Base-by-base conservation (phyloP, 2,888 invertebrate species). In the Tetramorium bicarinatum region DNA sequence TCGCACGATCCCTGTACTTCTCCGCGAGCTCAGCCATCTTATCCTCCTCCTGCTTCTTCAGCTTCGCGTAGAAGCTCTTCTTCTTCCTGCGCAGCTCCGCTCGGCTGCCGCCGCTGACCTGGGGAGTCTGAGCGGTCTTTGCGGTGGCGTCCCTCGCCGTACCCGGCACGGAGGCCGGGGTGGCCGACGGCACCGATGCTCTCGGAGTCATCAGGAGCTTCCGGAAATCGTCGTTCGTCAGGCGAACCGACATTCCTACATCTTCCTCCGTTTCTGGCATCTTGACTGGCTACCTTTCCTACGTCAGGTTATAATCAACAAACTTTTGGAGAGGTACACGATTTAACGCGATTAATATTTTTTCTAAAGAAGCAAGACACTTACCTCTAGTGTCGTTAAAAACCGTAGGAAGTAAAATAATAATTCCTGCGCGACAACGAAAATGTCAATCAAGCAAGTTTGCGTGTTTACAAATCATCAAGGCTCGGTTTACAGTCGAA, bases 181-280 rank as follows among this genome's bases (percentile, higher is more conserved):
- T 95, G 2, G 95, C 88, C 29, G 96, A 95, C 9, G 96, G 95
- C 0, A 97, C 96, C 0, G 97, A 97, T 8, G 97, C 96, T 85
- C 99, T 96, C 0, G 99, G 99, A 0, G 99, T 99, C 97, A 99
- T 99, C 89, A 99, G 95, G 75, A 99, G 95, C 94, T 99, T 99
- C 80, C 99, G 97, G 94, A 99, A 99, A 95, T 99, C 99, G 94
- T 99, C 99, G 96, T 99, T 99, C 11, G 99, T 99, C 79, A 99
- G 96, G 89, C 98, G 96, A 92, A 97, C 97, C 0, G 98, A 98
- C 87, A 94, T 91, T 4, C 89, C 77, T 82, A 92, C 88, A 44
- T 95, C 94, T 41, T 95, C 94, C 25, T 94, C 94, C 82, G 88
- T 90, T 38, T 95, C 95, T 9, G 94, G 93, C 95, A 95, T 94